Evolutionary conservation across 2,797 vertebrate species (phyloP), one percentile per base, ranked within the genome.

Genomic region (Acanthurus lineatus): DNA sequence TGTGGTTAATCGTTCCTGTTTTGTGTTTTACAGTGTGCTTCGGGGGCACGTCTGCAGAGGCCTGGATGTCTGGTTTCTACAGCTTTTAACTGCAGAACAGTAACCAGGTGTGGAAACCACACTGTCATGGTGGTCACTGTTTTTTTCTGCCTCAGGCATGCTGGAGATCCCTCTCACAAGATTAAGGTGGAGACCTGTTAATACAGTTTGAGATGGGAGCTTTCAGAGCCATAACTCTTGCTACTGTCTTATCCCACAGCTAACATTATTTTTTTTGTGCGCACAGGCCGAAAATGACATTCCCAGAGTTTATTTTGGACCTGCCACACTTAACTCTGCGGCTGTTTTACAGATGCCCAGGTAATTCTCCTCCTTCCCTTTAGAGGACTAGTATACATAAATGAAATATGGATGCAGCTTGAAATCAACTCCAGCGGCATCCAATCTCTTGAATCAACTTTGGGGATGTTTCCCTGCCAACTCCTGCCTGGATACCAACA

Each of bases 401-500:
- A 87, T 88, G 58, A 91, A 89, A 88, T 76, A 84, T 86, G 83
- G 70, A 81, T 83, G 72, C 77, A 84, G 72, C 65, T 87, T 16
- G 60, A 83, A 88, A 91, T 87, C 85, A 87, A 82, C 90, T 89
- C 84, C 85, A 84, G 85, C 48, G 40, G 79, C 85, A 85, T 87
- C 86, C 88, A 91, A 91, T 91, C 87, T 88, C 85, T 77, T 89
- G 82, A 91, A 91, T 93, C 85, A 89, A 93, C 92, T 91, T 92
- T 88, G 59, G 83, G 79, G 81, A 92, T 89, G 82, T 88, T 92
- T 89, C 81, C 72, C 76, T 92, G 85, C 88, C 93, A 93, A 90
- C 88, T 92, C 80, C 80, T 93, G 90, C 92, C 86, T 95, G 79
- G 93, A 94, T 91, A 94, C 93, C 89, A 89, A 73, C 84, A 87